phyloP scores from a whole-genome alignment of 2,797 vertebrate species.

The Anas capensis region DNA sequence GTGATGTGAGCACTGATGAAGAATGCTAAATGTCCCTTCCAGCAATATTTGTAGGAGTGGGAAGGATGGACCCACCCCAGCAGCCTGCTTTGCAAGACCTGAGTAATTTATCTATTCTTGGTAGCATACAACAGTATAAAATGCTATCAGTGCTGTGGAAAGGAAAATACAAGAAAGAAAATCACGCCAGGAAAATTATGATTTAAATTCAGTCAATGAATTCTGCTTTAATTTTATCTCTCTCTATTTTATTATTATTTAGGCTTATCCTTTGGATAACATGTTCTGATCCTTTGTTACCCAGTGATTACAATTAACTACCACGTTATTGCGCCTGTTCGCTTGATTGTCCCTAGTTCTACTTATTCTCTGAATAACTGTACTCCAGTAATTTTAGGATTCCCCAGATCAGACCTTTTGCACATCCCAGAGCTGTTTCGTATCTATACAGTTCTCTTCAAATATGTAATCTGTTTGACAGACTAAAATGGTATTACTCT shows the following conservation, averaged over 20 bases:
- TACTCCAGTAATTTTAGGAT: not conserved
- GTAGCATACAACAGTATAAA: not conserved
- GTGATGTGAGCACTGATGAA: not conserved
- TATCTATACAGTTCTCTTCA: not conserved
- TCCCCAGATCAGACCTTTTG: not conserved
- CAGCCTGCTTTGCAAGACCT: not conserved
- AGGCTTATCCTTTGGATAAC: not conserved
- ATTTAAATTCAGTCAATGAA: not conserved
- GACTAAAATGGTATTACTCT: not conserved
- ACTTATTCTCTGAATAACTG: not conserved
- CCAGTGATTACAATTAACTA: not conserved
- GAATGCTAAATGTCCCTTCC: not conserved
- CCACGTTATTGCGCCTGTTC: not conserved
- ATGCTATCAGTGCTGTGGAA: not conserved
- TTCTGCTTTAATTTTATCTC: not conserved
- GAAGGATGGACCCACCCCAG: not conserved
- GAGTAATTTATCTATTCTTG: not conserved
- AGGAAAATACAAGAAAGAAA: not conserved
- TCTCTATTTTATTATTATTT: not conserved
- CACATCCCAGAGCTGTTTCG: not conserved
- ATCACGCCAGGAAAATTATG: not conserved
- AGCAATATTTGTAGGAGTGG: not conserved
- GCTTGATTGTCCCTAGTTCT: not conserved
- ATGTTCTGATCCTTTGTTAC: not conserved
- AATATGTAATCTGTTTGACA: not conserved